These are phyloP conservation scores for Cataglyphis rosenhaueri DNA, from an alignment of 2,888 invertebrate genomes.

Conservation along the genomic window DNA sequence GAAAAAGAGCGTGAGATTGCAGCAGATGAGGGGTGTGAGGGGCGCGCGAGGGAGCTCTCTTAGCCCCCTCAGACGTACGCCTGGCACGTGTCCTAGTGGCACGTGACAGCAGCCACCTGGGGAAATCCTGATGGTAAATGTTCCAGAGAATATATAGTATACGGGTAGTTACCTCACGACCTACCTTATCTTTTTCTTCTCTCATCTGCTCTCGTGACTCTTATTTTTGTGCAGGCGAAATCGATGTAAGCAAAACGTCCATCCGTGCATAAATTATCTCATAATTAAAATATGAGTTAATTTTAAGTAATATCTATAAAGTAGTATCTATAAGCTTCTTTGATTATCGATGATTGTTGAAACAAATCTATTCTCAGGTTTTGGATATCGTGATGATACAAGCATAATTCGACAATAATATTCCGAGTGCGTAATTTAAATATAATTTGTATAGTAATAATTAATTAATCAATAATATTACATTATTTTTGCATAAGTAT, in stretches of 20 bases:
- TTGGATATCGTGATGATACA: not conserved
- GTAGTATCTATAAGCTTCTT: not conserved
- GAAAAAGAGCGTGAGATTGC: conserved; percentile 51
- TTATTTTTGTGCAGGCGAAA: conserved; percentile 21
- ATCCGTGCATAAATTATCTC: not conserved
- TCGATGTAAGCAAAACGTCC: conserved; percentile 1
- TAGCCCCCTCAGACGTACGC: conserved; percentile 69
- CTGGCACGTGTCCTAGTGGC: conserved; percentile 69
- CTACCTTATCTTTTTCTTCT: conserved; percentile 55
- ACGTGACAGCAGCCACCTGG: conserved; percentile 71
- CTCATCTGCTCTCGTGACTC: conserved; percentile 39
- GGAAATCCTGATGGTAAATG: conserved; percentile 72
- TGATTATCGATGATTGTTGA: not conserved
- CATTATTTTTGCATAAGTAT: not conserved
- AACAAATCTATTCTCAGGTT: not conserved
- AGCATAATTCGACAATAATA: not conserved
- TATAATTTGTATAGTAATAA: not conserved
- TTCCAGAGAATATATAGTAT: conserved; percentile 59
- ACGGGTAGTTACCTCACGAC: conserved; percentile 62
- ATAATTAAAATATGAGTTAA: not conserved
- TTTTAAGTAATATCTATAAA: not conserved
- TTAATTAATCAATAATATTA: not conserved
- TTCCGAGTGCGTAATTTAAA: not conserved
- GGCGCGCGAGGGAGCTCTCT: conserved; percentile 53
- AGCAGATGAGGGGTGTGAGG: conserved; percentile 44